These are phyloP conservation scores for Dunckerocampus dactyliophorus DNA, from an alignment of 2,113 vertebrate species.

Conservation along the genomic window DNA sequence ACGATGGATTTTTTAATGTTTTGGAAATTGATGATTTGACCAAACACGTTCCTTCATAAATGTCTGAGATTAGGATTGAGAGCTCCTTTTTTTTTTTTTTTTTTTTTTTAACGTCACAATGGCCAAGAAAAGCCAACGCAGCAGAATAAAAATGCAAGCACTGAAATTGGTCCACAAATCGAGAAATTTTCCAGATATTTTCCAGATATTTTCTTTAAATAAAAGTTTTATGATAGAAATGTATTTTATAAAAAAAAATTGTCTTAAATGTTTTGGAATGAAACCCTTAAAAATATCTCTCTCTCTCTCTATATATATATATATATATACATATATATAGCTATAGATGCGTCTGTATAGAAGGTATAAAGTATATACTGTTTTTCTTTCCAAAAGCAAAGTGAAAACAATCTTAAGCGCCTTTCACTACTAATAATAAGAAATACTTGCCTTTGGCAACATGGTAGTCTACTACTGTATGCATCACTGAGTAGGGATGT, in stretches of 20 bases:
- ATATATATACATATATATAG: background rate
- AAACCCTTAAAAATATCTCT: conserved; percentile 45
- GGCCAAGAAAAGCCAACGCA: conserved; percentile 1
- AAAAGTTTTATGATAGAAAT: conserved; percentile 45
- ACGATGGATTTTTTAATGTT: too few relatives aligned
- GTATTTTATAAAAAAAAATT: conserved; percentile 34
- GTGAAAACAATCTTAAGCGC: conserved; percentile 81
- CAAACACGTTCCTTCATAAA: too few relatives aligned
- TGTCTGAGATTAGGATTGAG: too few relatives aligned
- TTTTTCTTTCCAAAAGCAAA: conserved; percentile 61
- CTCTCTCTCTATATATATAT: conserved; percentile 18
- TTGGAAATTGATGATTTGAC: too few relatives aligned
- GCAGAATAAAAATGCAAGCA: background rate
- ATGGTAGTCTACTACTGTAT: conserved; percentile 74
- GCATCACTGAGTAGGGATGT: conserved; percentile 71
- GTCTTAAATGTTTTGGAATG: conserved; percentile 45
- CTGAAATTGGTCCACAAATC: conserved; percentile 5
- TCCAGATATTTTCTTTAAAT: conserved; percentile 37
- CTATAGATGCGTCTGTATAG: conserved; percentile 29
- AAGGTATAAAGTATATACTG: conserved; percentile 44
- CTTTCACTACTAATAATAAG: conserved; percentile 79
- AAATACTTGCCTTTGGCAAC: conserved; percentile 81
- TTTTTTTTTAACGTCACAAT: background rate
- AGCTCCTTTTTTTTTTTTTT: too few relatives aligned
- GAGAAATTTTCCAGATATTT: conserved; percentile 20